Conservation (phyloP, 2,888 invertebrate species). For the Cosmia trapezina region DNA sequence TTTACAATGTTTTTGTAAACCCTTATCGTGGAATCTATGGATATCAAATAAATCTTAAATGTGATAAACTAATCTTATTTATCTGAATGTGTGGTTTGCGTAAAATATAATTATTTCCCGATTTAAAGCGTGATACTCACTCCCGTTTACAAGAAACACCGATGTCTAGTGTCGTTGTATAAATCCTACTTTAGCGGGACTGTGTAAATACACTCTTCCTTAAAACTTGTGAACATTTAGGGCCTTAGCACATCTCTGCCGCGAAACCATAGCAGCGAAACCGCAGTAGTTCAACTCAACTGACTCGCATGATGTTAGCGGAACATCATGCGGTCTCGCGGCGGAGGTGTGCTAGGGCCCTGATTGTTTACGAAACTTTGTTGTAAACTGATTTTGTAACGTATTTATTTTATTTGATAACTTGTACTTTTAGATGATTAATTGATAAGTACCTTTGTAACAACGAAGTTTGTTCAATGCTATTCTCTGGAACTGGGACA, state of each 20-base stretch:
- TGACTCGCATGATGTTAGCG: too few species aligned
- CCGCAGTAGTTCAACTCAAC: too few species aligned
- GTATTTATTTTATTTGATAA: constrained; percentile 66
- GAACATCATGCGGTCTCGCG: too few species aligned
- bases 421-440: constrained; percentile 56
- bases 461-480: constrained; percentile 64
- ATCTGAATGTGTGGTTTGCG: background rate
- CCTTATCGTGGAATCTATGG: background rate
- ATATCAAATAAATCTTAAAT: background rate
- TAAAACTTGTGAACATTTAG: constrained; percentile 39
- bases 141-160: background rate
- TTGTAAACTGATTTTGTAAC: constrained; percentile 75
- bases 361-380: constrained; percentile 52
- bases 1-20: background rate
- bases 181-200: constrained; percentile 5
- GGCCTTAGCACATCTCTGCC: too few species aligned
- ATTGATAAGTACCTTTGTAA: constrained; percentile 56
- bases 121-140: background rate
- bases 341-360: too few species aligned
- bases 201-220: constrained; percentile 47
- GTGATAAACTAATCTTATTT: background rate
- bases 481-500: constrained; percentile 58
- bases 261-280: too few species aligned
- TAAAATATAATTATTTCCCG: background rate
- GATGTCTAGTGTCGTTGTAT: constrained; percentile 22